These are phyloP conservation scores for Pyralis farinalis DNA, from an alignment of 2,888 invertebrate species.

Conservation along the genomic window DNA sequence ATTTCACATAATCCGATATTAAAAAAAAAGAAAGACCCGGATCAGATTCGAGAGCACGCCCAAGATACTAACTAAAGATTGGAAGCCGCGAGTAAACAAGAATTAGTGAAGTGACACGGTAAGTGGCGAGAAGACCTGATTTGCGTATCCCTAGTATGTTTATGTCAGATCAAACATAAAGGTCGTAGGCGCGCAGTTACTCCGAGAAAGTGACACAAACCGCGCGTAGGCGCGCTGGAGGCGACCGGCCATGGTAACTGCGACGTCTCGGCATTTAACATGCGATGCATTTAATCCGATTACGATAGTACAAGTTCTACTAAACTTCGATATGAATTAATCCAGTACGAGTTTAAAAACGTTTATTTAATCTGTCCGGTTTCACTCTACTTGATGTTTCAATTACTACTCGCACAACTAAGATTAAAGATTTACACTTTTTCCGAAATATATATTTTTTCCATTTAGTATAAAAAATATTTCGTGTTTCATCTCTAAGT, in stretches of 20 bases:
- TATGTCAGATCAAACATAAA: slow-evolving; percentile 54
- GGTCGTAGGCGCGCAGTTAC: slow-evolving; percentile 59
- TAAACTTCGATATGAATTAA: slow-evolving; percentile 35
- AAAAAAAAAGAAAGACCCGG: slow-evolving; percentile 3
- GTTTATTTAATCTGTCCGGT: slow-evolving; percentile 15
- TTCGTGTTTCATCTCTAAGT: too few species aligned
- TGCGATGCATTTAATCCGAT: slow-evolving; percentile 59
- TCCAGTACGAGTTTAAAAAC: slow-evolving; percentile 32
- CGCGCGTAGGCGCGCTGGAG: slow-evolving; percentile 55
- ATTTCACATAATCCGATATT: neutral
- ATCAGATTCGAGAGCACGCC: slow-evolving; percentile 1
- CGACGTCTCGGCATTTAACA: slow-evolving; percentile 27
- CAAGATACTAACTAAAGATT: slow-evolving; percentile 1
- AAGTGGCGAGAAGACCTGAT: slow-evolving; percentile 47
- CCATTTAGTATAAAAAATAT: too few species aligned
- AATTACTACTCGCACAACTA: too few species aligned
- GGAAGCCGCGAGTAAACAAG: slow-evolving; percentile 21
- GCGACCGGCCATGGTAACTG: slow-evolving; percentile 29
- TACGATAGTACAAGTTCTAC: slow-evolving; percentile 36
- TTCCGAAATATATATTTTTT: too few species aligned
- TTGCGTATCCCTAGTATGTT: slow-evolving; percentile 45
- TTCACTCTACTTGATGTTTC: too few species aligned
- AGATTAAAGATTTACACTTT: too few species aligned
- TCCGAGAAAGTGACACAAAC: slow-evolving; percentile 61
- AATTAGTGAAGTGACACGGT: slow-evolving; percentile 31